A percentile compares a stretch with the other conserved stretches of the same genome.
Conservation (phyloP, 2,797 vertebrate genomes). For the Myiotriccus ornatus region DNA sequence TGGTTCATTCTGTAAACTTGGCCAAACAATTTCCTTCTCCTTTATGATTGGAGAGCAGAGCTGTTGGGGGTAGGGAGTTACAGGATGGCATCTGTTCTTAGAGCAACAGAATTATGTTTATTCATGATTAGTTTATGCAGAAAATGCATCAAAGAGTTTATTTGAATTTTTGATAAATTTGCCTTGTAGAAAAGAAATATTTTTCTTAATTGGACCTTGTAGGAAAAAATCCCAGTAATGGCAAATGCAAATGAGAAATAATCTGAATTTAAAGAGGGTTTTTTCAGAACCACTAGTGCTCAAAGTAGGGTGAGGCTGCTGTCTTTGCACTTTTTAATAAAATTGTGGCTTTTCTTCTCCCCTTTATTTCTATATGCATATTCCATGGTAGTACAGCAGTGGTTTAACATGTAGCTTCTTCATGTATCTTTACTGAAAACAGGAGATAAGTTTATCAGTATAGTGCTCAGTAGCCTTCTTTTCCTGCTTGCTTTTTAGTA, state of each 20-base stretch:
- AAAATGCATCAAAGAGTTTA: constrained; percentile 65
- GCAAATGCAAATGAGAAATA: constrained; percentile 61
- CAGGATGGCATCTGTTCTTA: constrained; percentile 61
- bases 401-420: not conserved
- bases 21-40: constrained; percentile 64
- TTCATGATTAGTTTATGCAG: constrained; percentile 68
- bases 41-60: constrained; percentile 53
- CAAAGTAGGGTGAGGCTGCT: not conserved
- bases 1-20: constrained; percentile 69
- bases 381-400: not conserved
- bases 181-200: constrained; percentile 59
- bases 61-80: constrained; percentile 38
- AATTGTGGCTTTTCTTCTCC: constrained; percentile 5
- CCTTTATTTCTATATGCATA: not conserved
- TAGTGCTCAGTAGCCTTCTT: not conserved
- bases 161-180: constrained; percentile 71
- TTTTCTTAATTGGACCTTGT: constrained; percentile 67
- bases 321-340: constrained; percentile 16
- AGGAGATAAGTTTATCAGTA: constrained; percentile 22
- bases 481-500: not conserved
- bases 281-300: not conserved
- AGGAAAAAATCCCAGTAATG: constrained; percentile 45
- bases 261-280: constrained; percentile 46
- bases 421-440: not conserved
- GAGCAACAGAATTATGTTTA: constrained; percentile 68